Percentiles rank a stretch among this genome's conserved stretches.
Evolutionary conservation across 2,113 vertebrate genomes (phyloP).

Genomic region (Butastur rufipennis): DNA sequence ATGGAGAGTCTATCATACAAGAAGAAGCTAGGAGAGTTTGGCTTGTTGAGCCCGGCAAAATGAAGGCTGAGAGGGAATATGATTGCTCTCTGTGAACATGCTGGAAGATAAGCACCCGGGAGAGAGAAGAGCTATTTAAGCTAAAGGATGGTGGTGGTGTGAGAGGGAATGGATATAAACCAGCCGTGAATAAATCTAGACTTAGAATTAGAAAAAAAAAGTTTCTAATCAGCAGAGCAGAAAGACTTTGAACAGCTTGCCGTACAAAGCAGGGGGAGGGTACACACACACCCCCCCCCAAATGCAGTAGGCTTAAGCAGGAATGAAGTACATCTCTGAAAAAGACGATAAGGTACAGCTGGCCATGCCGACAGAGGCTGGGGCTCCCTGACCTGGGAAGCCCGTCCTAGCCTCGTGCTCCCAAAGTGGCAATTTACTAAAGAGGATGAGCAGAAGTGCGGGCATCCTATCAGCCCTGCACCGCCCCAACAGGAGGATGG

Average conservation of each 20-base stretch:
- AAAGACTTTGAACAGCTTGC: not conserved
- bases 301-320: not conserved
- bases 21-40: conserved; percentile 12
- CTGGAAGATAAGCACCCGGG: not conserved
- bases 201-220: not conserved
- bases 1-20: not conserved
- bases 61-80: conserved; percentile 27
- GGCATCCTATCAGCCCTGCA: not conserved
- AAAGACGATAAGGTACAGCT: not conserved
- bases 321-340: not conserved
- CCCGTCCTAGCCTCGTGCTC: not conserved
- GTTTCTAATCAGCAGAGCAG: conserved; percentile 20
- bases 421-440: not conserved
- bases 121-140: conserved; percentile 30
- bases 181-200: conserved; percentile 20
- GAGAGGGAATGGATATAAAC: conserved; percentile 9
- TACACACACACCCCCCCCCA: not conserved
- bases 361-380: rapidly evolving
- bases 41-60: conserved; percentile 32
- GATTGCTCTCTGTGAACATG: not conserved
- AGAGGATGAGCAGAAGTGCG: not conserved
- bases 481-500: not conserved
- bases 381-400: not conserved
- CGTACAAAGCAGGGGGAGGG: not conserved
- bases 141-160: conserved; percentile 18